These are phyloP conservation scores for Plagiodera versicolora DNA, from an alignment of 2,888 invertebrate species.

Conservation along the genomic window DNA sequence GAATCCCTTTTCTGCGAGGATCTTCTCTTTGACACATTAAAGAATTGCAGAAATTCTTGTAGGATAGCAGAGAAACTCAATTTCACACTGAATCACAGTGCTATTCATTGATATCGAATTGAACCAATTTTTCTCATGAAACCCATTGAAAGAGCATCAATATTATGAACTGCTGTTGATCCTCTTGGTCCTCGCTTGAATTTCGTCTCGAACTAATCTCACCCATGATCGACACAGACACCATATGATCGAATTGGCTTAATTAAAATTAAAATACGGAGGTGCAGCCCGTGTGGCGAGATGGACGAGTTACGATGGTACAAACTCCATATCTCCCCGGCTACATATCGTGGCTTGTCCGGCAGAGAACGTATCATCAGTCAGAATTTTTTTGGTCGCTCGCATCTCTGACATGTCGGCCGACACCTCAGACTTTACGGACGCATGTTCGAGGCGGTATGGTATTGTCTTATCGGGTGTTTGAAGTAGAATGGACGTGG, in stretches of 20 bases:
- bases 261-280: constrained; percentile 54
- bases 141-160: no score
- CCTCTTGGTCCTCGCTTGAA: constrained; percentile 42
- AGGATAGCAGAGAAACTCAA: no score
- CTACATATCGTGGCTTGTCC: constrained; percentile 41
- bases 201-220: constrained; percentile 52
- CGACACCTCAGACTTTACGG: constrained; percentile 25
- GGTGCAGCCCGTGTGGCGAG: constrained; percentile 34
- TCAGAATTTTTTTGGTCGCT: constrained; percentile 31
- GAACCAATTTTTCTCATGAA: no score
- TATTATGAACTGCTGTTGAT: no score
- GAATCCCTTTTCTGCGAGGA: no score
- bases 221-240: constrained; percentile 49
- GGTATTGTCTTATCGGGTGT: constrained; percentile 18
- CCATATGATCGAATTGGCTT: constrained; percentile 52
- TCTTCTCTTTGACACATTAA: no score
- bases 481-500: not conserved
- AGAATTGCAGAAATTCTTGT: no score
- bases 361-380: constrained; percentile 33
- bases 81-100: no score
- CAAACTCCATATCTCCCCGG: constrained; percentile 40
- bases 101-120: no score
- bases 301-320: constrained; percentile 38
- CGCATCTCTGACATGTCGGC: constrained; percentile 20
- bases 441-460: constrained; percentile 11